Base-by-base conservation (phyloP, 2,888 invertebrate species). In the Diogma glabrata region DNA sequence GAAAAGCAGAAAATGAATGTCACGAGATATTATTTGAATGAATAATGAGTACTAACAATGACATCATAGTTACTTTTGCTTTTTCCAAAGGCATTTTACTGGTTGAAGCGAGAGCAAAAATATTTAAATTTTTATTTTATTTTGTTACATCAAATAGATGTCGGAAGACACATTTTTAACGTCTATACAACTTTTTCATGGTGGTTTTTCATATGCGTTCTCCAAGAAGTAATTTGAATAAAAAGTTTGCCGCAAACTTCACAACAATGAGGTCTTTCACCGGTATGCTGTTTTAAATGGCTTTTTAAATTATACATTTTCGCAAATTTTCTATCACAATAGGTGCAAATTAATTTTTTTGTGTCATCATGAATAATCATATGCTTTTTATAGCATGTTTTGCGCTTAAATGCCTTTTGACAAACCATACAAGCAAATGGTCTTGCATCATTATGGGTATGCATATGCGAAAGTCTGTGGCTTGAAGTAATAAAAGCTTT, bases 161-260 rank as follows among this genome's bases (percentile, higher is more conserved):
- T n/a, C n/a, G n/a, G n/a, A n/a, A n/a, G n/a, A n/a, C n/a, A n/a
- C n/a, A n/a, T n/a, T n/a, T n/a, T n/a, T n/a, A n/a, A n/a, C n/a
- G n/a, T n/a, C n/a, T n/a, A n/a, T n/a, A 43, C 43, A 22, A 6
- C 23, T 43, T 43, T 19, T 20, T 12, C n/a, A 22, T 43, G 43
- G 14, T 43, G 22, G 12, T 43, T 43, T 43, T 43, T 43, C 22
- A 43, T 20, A 22, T 43, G 43, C 5, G 43, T 43, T 14, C 43
- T 12, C 43, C 43, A 43, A 22, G 22, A 22, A n/a, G n/a, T 20
- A 14, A 20, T 20, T 22, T 43, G 43, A 4, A 43, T 22, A 43
- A 43, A 43, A 22, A 20, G 22, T 43, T 43, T 43, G 6, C 43
- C 43, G 23, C 43, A 43, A n/a, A 22, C 43, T 5, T n/a, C 23